Percentiles rank a stretch among this genome's conserved stretches.
These are phyloP conservation scores for Rhagonycha fulva DNA, from an alignment of 2,888 invertebrate genomes.

Conservation along the genomic window DNA sequence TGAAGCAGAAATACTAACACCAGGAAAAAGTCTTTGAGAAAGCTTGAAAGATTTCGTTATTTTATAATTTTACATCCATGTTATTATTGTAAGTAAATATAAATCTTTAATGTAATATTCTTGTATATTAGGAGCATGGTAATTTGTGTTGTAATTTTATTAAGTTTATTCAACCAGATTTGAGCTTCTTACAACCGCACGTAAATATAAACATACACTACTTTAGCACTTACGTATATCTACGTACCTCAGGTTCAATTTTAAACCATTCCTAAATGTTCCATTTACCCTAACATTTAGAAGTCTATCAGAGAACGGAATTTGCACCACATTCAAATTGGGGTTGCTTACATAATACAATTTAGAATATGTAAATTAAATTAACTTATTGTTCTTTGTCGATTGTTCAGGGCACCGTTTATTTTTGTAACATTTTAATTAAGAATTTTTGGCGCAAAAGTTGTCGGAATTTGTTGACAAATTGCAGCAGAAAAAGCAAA, in stretches of 20 bases:
- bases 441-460: background rate
- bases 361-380: background rate
- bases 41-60: background rate
- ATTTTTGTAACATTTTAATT: background rate
- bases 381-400: background rate
- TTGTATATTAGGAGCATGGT: no score
- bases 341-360: background rate
- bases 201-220: background rate
- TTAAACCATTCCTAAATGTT: background rate
- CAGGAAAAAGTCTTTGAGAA: background rate
- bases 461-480: background rate
- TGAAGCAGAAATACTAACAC: background rate
- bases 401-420: background rate
- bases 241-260: background rate
- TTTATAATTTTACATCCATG: background rate
- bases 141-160: background rate
- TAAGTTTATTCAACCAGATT: background rate
- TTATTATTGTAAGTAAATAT: background rate
- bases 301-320: background rate
- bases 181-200: background rate
- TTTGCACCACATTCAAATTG: background rate
- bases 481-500: background rate
- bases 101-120: background rate
- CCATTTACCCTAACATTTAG: background rate
- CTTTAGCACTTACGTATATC: background rate